Evolutionary conservation across 2,888 invertebrate species (phyloP), one percentile per base, ranked within the genome.

Genomic region (Agonopterix subpropinquella): DNA sequence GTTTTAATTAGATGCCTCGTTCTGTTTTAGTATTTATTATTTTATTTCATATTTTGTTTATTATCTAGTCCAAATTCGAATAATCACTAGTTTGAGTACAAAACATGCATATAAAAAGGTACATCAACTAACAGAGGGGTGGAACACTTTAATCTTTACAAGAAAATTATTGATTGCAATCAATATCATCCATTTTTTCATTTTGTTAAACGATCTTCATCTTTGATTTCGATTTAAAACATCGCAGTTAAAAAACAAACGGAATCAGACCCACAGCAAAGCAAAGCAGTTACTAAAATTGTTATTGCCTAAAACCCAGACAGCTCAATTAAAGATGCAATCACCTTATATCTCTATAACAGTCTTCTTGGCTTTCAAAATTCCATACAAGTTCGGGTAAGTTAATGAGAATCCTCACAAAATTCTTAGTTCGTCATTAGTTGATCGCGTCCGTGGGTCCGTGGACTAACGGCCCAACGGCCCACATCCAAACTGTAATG

Each of bases 391-490:
- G 48, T 36, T 4, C n/a, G 7, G 35, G 28, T 28, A 28, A 18
- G 45, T 49, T 73, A 72, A 77, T 73, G 70, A 74, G 70, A 62
- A 63, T 61, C 62, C 62, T 65, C 64, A 64, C 70, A 69, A 69
- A 73, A 77, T 77, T 77, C 73, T 65, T 67, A 69, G 67, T 54
- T 64, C 59, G 69, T 71, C 73, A 70, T 76, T 77, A 80, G 70
- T 58, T 63, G 70, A 72, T 74, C 71, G 65, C 61, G 61, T 55
- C 57, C 55, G 62, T 62, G 63, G 63, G 61, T 55, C 57, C 55
- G 62, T 62, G 63, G 63, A 58, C 59, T 67, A 67, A 67, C 63
- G 65, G 42, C 11, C 11, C 8, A 8, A 28, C 43, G 28, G 43
- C 8, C 43, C 43, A 28, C 13, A 11, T 42, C 42, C 11, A 11